These are phyloP conservation scores for Erythrocebus patas DNA, from an alignment of 2,113 vertebrate species.

Conservation along the genomic window DNA sequence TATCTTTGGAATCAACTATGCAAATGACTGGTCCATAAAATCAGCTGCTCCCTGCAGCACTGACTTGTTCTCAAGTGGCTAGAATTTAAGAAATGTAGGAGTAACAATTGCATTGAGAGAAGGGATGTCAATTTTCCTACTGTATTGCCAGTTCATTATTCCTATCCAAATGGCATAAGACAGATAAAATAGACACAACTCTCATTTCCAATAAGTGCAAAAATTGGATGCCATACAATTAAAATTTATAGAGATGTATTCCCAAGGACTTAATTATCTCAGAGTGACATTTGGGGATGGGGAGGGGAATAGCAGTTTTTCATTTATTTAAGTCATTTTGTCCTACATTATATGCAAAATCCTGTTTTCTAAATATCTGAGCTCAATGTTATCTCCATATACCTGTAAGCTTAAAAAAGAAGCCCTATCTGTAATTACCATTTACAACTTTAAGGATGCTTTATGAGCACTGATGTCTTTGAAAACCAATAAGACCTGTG, in stretches of 20 bases:
- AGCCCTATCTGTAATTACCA: background rate
- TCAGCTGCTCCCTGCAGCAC: background rate
- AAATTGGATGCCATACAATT: background rate
- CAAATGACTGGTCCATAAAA: background rate
- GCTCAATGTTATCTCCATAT: background rate
- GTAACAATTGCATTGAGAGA: background rate
- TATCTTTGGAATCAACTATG: background rate
- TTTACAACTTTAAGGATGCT: background rate
- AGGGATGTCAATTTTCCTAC: background rate
- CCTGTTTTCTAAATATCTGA: background rate
- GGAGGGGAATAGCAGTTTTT: background rate
- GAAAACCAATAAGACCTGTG: background rate
- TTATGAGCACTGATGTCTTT: background rate
- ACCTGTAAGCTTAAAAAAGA: background rate
- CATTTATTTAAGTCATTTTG: constrained; percentile 9
- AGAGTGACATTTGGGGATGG: background rate
- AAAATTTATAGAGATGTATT: background rate
- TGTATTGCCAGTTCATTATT: background rate
- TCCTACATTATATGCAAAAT: background rate
- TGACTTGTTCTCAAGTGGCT: background rate
- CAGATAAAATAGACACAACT: background rate
- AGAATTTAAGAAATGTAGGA: background rate
- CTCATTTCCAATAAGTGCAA: constrained; percentile 25
- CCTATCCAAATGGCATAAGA: background rate
- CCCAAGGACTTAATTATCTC: background rate